phyloP scores from a whole-genome alignment of 2,888 invertebrate species.

The Sinopyrophorus schimmeli region DNA sequence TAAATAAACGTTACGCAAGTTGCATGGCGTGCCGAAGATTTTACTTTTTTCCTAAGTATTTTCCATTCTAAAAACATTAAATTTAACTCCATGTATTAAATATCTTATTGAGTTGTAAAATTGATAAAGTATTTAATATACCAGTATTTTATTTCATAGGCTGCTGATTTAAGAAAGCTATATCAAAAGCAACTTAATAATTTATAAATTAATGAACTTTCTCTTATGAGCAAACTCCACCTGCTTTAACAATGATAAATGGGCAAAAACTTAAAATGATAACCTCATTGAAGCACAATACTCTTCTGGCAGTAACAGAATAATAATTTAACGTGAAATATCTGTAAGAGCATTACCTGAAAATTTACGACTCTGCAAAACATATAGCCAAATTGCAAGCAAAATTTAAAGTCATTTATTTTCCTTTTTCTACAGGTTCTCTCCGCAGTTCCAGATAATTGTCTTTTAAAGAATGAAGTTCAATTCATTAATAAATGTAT shows the following conservation, averaged over 20 bases:
- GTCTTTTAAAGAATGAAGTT: conserved; percentile 43
- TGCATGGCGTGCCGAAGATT: no score
- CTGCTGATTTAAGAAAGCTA: no score
- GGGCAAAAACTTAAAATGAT: conserved; percentile 40
- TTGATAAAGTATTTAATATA: no score
- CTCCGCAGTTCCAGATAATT: conserved; percentile 48
- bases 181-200: conserved; percentile 21
- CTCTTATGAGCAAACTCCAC: conserved; percentile 13
- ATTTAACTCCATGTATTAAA: no score
- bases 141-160: no score
- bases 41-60: no score
- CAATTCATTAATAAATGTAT: conserved; percentile 41
- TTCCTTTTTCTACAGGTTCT: conserved; percentile 40
- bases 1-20: no score
- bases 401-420: conserved; percentile 45
- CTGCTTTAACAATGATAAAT: conserved; percentile 28
- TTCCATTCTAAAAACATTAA: no score
- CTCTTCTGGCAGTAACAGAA: conserved; percentile 29
- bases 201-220: conserved; percentile 20
- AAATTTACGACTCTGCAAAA: conserved; percentile 48
- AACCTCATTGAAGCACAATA: conserved; percentile 41
- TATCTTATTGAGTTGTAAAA: no score
- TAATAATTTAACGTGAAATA: conserved; percentile 44
- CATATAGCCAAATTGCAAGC: conserved; percentile 49
- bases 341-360: conserved; percentile 43